Conservation (phyloP, 2,797 vertebrate genomes). For the Lepidocolaptes lacrymiger region DNA sequence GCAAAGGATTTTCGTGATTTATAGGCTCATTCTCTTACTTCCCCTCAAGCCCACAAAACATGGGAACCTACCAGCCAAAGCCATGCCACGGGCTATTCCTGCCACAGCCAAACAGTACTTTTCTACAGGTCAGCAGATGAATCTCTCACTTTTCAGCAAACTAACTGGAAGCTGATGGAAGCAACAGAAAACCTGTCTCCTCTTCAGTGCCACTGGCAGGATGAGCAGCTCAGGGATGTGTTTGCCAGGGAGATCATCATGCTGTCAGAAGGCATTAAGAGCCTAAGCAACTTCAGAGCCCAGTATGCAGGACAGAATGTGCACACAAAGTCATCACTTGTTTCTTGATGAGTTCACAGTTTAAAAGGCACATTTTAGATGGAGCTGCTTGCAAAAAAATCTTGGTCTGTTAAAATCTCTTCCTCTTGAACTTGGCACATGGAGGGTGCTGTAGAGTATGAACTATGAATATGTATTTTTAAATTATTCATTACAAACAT, state of each 20-base stretch:
- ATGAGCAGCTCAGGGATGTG: not conserved
- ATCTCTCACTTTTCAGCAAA: not conserved
- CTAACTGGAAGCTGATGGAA: not conserved
- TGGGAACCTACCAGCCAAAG: not conserved
- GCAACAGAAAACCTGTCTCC: not conserved
- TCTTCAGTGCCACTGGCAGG: not conserved
- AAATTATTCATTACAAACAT: not conserved
- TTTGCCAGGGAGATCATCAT: not conserved
- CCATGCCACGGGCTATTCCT: not conserved
- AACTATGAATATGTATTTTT: not conserved
- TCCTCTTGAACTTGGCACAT: not conserved
- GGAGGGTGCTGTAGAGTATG: not conserved
- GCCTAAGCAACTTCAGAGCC: not conserved
- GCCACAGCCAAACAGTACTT: fast-evolving
- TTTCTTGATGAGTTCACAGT: not conserved
- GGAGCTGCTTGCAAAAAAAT: not conserved
- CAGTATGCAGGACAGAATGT: not conserved
- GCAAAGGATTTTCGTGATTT: not conserved
- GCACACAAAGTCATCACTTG: not conserved
- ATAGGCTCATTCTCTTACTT: not conserved
- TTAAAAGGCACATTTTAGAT: not conserved
- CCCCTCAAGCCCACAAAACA: not conserved
- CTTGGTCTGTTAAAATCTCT: not conserved
- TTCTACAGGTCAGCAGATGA: fast-evolving
- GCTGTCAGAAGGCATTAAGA: not conserved